Evolutionary conservation across 2,888 invertebrate species (phyloP).

Genomic region (Limnephilus rhombicus): DNA sequence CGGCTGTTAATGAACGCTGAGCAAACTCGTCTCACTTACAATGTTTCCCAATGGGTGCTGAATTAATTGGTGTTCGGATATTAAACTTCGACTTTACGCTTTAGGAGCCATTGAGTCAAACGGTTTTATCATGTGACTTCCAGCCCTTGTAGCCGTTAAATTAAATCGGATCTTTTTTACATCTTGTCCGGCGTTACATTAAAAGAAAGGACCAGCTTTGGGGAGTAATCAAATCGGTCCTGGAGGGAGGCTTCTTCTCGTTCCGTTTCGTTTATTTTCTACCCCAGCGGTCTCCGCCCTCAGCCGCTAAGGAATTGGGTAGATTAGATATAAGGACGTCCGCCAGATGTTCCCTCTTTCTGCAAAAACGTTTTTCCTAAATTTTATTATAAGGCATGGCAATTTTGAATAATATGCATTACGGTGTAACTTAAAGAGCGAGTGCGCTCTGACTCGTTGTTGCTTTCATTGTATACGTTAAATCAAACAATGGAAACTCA

Average conservation of each 20-base stretch:
- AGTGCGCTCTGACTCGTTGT: no score
- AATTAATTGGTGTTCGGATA: slow-evolving; percentile 35
- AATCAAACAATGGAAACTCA: no score
- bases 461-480: no score
- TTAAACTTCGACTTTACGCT: not conserved
- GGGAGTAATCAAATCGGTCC: slow-evolving; percentile 16
- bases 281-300: not conserved
- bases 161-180: not conserved
- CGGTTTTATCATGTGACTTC: not conserved
- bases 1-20: slow-evolving; percentile 54
- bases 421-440: not conserved
- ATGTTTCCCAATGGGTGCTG: slow-evolving; percentile 37
- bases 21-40: slow-evolving; percentile 47
- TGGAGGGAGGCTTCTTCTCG: not conserved
- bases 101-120: not conserved
- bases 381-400: not conserved
- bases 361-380: not conserved
- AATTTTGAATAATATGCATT: not conserved
- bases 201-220: not conserved
- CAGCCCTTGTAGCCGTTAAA: not conserved
- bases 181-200: not conserved
- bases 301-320: not conserved
- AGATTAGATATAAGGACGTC: not conserved
- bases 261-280: not conserved
- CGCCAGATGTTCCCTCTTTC: slow-evolving; percentile 6